phyloP scores from a whole-genome alignment of 2,888 invertebrate species.

The Exocentrus adspersus region DNA sequence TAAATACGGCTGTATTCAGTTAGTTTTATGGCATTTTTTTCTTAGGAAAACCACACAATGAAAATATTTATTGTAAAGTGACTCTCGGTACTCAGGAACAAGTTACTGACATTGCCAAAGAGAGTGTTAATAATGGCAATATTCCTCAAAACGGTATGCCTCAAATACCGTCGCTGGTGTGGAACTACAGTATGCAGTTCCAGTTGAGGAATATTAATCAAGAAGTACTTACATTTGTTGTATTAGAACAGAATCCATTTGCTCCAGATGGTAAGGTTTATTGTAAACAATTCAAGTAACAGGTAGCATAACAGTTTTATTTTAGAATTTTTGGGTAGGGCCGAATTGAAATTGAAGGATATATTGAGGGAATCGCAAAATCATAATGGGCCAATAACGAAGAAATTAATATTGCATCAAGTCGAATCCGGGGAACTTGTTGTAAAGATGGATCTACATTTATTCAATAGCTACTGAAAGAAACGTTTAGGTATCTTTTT shows the following conservation, averaged over 20 bases:
- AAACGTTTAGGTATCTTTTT: conserved; percentile 13
- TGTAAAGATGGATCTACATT: conserved; percentile 76
- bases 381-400: conserved; percentile 72
- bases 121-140: conserved; percentile 63
- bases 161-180: conserved; percentile 66
- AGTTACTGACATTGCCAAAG: conserved; percentile 71
- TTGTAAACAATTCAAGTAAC: not conserved
- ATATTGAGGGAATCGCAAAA: conserved; percentile 69
- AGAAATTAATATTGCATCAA: conserved; percentile 73
- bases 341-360: conserved; percentile 74
- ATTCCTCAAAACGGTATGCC: conserved; percentile 55
- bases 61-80: conserved; percentile 79
- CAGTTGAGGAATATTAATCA: conserved; percentile 74
- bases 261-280: conserved; percentile 74
- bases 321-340: conserved; percentile 76
- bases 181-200: conserved; percentile 83
- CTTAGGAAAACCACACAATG: conserved; percentile 67
- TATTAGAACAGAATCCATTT: conserved; percentile 76
- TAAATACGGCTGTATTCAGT: too few species aligned
- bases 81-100: conserved; percentile 78
- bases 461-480: conserved; percentile 63
- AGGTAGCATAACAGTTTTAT: too few species aligned
- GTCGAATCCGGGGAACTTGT: conserved; percentile 75
- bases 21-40: too few species aligned
- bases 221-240: conserved; percentile 75